Evolutionary conservation across 1,140 invertebrate species (phyloP), one percentile per base, ranked within the genome.

Genomic region (Ceratina australensis): DNA sequence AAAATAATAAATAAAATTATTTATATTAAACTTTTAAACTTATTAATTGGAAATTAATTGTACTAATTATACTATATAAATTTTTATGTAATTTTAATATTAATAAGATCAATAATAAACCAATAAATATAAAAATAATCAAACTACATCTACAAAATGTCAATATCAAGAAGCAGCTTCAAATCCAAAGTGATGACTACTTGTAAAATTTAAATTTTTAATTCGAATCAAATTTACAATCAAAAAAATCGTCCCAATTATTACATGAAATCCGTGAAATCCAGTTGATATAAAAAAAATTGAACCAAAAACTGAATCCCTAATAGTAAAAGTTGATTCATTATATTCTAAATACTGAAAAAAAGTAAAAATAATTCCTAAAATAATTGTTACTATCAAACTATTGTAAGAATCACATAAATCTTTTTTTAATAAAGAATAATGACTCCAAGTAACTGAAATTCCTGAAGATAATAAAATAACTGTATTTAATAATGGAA

Each of bases 71-170:
- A 94, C 90, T 95, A 94, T 94, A 93, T 93, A 93, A 81, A 79
- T 77, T n/a, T n/a, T n/a, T n/a, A n/a, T n/a, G n/a, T n/a, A n/a
- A n/a, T n/a, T n/a, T n/a, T n/a, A n/a, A n/a, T n/a, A n/a, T n/a
- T n/a, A 47, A 24, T 84, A 76, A 69, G 77, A 92, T 85, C 94
- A 95, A 94, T 94, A 95, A 85, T 95, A 95, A 89, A 95, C 93
- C 71, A 92, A 93, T 79, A 95, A 91, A 93, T 94, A 95, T 80
- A 95, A 86, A 85, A 95, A 95, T 93, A 96, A 90, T 94, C 95
- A 96, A 15, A 96, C 93, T 84, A 95, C 93, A 93, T 96, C 94
- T 68, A 96, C 94, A 93, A 96, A 96, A 91, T 95, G 95, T 94
- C 95, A 96, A 80, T 95, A 96, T 94, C 95, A 95, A 33, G 94